Conservation (phyloP, 1,140 invertebrate genomes). For the Hylaeus anthracinus region DNA sequence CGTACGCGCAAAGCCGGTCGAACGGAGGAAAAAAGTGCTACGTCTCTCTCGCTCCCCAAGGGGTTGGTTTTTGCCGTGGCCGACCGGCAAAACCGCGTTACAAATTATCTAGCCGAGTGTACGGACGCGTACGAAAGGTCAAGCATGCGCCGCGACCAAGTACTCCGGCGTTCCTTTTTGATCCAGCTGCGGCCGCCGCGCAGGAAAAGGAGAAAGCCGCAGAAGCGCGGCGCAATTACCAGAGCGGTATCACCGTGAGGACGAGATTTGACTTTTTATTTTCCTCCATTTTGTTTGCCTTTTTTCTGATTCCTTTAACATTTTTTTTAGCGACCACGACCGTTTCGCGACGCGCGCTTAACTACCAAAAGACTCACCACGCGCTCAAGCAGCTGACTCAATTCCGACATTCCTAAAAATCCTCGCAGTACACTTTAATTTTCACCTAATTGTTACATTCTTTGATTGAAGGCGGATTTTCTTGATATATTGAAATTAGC, state of each 20-base stretch:
- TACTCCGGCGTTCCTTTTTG: slow-evolving; percentile 31
- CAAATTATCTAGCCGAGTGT: slow-evolving; percentile 60
- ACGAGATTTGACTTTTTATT: slow-evolving; percentile 39
- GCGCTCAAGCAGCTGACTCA: too few species aligned
- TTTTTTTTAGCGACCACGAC: background rate
- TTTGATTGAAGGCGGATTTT: too few species aligned
- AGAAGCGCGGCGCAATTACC: slow-evolving; percentile 25
- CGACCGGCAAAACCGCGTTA: slow-evolving; percentile 61
- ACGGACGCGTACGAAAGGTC: slow-evolving; percentile 48
- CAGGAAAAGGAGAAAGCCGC: slow-evolving; percentile 10
- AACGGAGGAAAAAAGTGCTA: slow-evolving; percentile 34
- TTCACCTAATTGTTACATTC: too few species aligned
- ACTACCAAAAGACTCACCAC: too few species aligned
- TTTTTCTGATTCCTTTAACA: background rate
- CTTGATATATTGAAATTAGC: too few species aligned
- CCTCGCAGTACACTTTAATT: too few species aligned
- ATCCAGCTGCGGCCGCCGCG: background rate
- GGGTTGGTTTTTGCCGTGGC: slow-evolving; percentile 47
- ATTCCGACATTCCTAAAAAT: too few species aligned
- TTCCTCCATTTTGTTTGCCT: slow-evolving; percentile 12
- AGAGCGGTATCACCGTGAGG: slow-evolving; percentile 7
- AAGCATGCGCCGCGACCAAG: slow-evolving; percentile 35
- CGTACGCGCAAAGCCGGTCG: slow-evolving; percentile 26
- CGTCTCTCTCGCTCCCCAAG: background rate
- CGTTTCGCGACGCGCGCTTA: background rate